These are phyloP conservation scores for Congeria kusceri DNA, from an alignment of 2,888 invertebrate genomes.

Conservation along the genomic window DNA sequence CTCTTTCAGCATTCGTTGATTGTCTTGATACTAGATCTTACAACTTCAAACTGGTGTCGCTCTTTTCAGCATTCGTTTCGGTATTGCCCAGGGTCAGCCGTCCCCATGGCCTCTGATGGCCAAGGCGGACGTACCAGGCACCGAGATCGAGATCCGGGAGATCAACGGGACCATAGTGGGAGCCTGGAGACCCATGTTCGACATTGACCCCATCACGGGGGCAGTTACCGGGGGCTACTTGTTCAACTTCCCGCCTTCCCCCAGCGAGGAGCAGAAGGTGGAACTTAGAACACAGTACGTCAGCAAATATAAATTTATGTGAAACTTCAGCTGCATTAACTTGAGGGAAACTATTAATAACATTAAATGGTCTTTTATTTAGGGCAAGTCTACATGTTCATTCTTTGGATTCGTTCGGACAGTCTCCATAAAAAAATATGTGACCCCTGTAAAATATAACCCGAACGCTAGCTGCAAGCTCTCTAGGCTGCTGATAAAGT, in stretches of 20 bases:
- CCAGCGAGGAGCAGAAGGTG: constrained; percentile 12
- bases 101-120: constrained; percentile 39
- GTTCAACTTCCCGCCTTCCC: constrained; percentile 32
- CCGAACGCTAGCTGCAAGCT: too few species aligned
- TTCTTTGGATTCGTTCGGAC: too few species aligned
- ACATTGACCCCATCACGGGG: neutral
- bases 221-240: constrained; percentile 29
- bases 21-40: too few species aligned
- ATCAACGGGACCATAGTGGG: neutral
- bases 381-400: too few species aligned
- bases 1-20: too few species aligned
- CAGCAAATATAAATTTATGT: too few species aligned
- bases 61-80: constrained; percentile 38
- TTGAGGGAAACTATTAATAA: too few species aligned
- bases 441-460: too few species aligned
- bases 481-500: too few species aligned
- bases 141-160: constrained; percentile 32
- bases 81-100: neutral
- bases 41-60: neutral
- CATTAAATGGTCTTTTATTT: too few species aligned
- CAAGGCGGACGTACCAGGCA: constrained; percentile 25
- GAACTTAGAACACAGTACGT: constrained; percentile 45
- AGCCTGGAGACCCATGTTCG: constrained; percentile 35
- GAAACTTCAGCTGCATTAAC: too few species aligned
- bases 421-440: too few species aligned